Percentiles rank a stretch among this genome's conserved stretches.
Evolutionary conservation across 2,113 vertebrate genomes (phyloP).

Genomic region (Cervus canadensis): DNA sequence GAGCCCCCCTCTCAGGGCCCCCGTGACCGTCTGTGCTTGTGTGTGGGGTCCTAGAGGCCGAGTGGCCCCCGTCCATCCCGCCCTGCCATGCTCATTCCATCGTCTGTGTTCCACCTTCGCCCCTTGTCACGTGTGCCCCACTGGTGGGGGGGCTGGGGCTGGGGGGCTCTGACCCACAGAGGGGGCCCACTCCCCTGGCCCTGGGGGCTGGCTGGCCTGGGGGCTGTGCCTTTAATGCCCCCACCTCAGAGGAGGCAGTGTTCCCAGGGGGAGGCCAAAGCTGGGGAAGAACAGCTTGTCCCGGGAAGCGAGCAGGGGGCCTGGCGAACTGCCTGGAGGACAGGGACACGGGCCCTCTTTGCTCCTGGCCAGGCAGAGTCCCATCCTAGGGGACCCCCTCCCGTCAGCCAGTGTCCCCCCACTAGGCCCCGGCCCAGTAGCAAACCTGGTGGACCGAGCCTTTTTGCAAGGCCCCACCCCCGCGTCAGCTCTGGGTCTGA

Average conservation of each 20-base stretch:
- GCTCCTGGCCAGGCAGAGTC: neutral
- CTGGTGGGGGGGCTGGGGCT: neutral
- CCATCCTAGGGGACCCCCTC: accelerated
- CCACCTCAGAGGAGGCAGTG: neutral
- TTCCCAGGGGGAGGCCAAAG: neutral
- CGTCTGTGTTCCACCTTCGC: neutral
- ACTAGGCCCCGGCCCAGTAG: neutral
- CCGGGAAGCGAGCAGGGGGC: accelerated
- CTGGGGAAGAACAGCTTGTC: neutral
- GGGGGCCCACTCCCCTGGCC: neutral
- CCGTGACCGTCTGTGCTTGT: neutral
- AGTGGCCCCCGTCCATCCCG: neutral
- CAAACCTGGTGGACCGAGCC: neutral
- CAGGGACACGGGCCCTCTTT: accelerated
- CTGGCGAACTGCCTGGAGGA: neutral
- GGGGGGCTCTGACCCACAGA: neutral
- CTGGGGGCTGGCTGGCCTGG: neutral
- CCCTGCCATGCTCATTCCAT: conserved; percentile 52
- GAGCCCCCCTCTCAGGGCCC: neutral
- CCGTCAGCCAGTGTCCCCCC: accelerated
- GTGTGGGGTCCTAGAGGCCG: neutral
- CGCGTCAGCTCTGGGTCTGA: neutral
- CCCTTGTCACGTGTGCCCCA: neutral
- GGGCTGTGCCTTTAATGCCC: neutral
- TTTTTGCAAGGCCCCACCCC: neutral